Conservation (phyloP, 2,113 vertebrate species). For the Neopipo cinnamomea region DNA sequence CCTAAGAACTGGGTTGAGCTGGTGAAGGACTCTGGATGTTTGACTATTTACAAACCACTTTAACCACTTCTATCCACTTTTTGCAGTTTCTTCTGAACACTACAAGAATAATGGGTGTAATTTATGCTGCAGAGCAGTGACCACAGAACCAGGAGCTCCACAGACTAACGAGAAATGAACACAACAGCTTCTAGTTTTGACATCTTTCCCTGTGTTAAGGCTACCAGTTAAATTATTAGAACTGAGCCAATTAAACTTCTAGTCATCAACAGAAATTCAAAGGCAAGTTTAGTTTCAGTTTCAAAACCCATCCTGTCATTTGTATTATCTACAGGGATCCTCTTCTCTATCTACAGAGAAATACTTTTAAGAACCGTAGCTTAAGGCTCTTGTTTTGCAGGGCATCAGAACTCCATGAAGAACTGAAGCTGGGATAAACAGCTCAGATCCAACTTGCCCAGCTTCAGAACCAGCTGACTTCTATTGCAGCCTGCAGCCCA, state of each 20-base stretch:
- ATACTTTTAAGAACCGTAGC: background rate
- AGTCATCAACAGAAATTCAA: background rate
- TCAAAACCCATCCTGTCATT: background rate
- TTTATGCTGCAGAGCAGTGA: background rate
- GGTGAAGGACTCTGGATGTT: constrained; percentile 65
- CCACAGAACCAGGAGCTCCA: background rate
- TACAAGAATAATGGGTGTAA: constrained; percentile 21
- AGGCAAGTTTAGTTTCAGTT: background rate
- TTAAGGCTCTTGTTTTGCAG: background rate
- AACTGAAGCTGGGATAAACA: background rate
- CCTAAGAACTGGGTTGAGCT: constrained; percentile 72
- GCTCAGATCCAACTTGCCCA: background rate
- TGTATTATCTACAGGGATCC: background rate
- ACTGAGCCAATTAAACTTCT: background rate
- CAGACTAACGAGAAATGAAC: background rate
- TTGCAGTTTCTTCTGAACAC: constrained; percentile 50
- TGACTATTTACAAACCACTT: constrained; percentile 73
- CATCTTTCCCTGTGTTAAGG: background rate
- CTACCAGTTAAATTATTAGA: background rate
- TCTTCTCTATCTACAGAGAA: background rate
- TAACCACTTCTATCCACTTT: constrained; percentile 75
- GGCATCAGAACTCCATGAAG: background rate
- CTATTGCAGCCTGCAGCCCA: background rate
- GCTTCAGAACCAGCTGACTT: background rate
- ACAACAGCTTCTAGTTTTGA: background rate